Conservation (phyloP, 2,888 invertebrate genomes). For the Phrixothrix hirtus region DNA sequence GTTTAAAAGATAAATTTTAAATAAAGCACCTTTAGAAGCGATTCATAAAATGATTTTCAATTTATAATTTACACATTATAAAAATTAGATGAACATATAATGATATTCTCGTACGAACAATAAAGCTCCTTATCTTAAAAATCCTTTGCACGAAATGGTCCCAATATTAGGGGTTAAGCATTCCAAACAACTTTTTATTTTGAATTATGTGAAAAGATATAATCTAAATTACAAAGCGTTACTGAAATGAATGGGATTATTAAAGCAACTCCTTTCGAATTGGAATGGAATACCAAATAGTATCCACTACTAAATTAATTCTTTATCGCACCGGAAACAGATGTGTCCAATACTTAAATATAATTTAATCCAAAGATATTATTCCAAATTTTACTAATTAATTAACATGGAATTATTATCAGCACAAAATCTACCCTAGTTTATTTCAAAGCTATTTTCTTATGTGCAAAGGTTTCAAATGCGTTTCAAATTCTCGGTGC, state of each 20-base stretch:
- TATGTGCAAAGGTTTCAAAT: too few species aligned
- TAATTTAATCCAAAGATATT: background rate
- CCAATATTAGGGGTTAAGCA: conserved; percentile 23
- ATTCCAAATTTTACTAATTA: too few species aligned
- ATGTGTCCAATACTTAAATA: background rate
- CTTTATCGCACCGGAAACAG: conserved; percentile 4
- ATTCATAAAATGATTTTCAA: background rate
- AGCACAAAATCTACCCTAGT: too few species aligned
- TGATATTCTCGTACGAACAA: conserved; percentile 15
- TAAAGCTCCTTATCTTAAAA: conserved; percentile 26
- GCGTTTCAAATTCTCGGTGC: too few species aligned
- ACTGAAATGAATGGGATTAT: conserved; percentile 25
- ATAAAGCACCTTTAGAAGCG: too few species aligned
- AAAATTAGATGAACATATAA: conserved; percentile 8
- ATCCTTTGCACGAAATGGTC: conserved; percentile 25
- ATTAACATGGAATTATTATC: too few species aligned
- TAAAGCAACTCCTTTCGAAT: conserved; percentile 17
- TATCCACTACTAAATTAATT: conserved; percentile 12
- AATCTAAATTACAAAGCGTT: conserved; percentile 28
- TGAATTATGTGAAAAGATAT: conserved; percentile 26
- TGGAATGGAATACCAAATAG: conserved; percentile 9
- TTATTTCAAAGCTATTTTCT: too few species aligned
- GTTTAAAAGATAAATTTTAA: background rate
- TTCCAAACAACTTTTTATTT: conserved; percentile 26
- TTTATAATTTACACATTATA: conserved; percentile 16